Evolutionary conservation across 2,888 invertebrate genomes (phyloP).

Genomic region (Hyposoter didymator): DNA sequence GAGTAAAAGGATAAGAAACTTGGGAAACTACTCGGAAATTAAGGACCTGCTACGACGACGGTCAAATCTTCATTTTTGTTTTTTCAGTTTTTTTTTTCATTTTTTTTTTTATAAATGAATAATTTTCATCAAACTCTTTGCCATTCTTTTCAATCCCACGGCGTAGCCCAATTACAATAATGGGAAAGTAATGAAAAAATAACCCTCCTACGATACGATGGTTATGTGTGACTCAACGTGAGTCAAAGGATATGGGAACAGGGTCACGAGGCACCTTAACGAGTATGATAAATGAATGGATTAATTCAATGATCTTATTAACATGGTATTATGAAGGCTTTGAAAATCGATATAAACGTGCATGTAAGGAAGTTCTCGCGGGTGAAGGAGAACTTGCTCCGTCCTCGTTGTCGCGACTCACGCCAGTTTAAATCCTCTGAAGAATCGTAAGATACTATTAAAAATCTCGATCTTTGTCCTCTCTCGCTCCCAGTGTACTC

Average conservation of each 20-base stretch:
- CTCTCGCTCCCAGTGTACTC: neutral
- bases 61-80: no score
- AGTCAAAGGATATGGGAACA: conserved; percentile 20
- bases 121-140: neutral
- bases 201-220: neutral
- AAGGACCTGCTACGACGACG: no score
- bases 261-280: conserved; percentile 36
- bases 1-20: neutral
- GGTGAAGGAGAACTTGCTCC: conserved; percentile 45
- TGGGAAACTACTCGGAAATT: no score
- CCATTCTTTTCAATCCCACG: neutral
- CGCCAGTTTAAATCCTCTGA: neutral
- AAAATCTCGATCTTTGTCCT: neutral
- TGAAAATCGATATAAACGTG: conserved; percentile 45
- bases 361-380: conserved; percentile 35
- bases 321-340: conserved; percentile 21
- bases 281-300: conserved; percentile 21
- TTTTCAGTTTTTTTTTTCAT: no score
- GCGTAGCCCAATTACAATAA: neutral
- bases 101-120: neutral
- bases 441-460: neutral
- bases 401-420: conserved; percentile 28
- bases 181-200: neutral
- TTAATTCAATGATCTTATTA: conserved; percentile 28
- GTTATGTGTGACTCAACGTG: conserved; percentile 8